A percentile compares a stretch with the other conserved stretches of the same genome.
phyloP scores from a whole-genome alignment of 2,113 vertebrate genomes.

The Podiceps cristatus region DNA sequence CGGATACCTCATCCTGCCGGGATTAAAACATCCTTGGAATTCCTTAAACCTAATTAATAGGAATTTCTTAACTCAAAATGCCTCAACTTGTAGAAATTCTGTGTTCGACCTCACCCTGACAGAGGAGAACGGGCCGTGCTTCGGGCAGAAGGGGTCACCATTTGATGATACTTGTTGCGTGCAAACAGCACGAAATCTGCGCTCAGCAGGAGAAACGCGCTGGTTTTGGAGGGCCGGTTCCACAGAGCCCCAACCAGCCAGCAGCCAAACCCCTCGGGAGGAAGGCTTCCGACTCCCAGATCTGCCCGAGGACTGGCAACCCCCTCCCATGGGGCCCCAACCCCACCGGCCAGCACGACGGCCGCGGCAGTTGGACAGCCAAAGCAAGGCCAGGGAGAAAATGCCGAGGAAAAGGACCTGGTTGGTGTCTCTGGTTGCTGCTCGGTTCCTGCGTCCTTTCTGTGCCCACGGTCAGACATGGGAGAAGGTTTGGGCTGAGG shows the following conservation, averaged over 20 bases:
- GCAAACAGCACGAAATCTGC: rapidly evolving
- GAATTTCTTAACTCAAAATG: background rate
- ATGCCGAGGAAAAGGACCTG: rapidly evolving
- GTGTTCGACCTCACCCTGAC: rapidly evolving
- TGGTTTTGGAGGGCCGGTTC: rapidly evolving
- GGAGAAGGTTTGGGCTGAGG: background rate
- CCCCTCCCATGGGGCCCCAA: rapidly evolving
- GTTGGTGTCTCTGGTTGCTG: background rate
- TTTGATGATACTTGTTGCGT: rapidly evolving
- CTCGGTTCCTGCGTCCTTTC: background rate
- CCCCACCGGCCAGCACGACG: rapidly evolving
- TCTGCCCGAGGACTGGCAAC: background rate
- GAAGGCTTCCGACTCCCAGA: rapidly evolving
- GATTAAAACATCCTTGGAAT: background rate
- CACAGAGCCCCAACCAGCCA: background rate
- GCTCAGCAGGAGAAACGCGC: background rate
- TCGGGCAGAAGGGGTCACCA: background rate
- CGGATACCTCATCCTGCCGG: background rate
- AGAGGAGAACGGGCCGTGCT: background rate
- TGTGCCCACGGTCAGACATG: background rate
- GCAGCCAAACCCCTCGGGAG: background rate
- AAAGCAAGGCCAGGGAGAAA: background rate
- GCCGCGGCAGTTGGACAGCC: rapidly evolving
- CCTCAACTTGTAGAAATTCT: background rate
- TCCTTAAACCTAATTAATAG: background rate